Percentiles rank a stretch among this genome's conserved stretches.
These are phyloP conservation scores for Pristionchus pacificus DNA, from an alignment of 1,140 invertebrate genomes.

Conservation along the genomic window DNA sequence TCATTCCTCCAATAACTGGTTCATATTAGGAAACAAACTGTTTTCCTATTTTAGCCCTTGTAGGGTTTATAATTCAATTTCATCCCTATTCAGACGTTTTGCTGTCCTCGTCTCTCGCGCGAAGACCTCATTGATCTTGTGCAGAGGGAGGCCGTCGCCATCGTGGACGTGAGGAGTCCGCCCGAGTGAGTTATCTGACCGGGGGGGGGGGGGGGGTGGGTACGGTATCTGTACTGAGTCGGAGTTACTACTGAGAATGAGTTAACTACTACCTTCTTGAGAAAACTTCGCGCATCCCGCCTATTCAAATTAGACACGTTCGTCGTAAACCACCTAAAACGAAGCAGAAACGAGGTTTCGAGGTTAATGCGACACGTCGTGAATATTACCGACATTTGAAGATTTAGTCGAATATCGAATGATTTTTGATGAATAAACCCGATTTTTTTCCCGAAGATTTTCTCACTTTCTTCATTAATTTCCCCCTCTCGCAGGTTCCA, in stretches of 20 bases:
- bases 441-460: background rate
- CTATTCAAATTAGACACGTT: no score
- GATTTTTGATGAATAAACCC: background rate
- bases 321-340: no score
- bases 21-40: no score
- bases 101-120: conserved; percentile 12
- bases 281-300: no score
- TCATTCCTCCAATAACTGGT: no score
- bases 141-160: conserved; percentile 20
- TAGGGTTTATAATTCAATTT: conserved; percentile 1
- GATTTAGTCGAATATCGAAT: background rate
- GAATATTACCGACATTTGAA: conserved; percentile 9
- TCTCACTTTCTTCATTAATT: conserved; percentile 17
- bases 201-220: no score
- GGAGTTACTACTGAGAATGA: no score
- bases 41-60: no score
- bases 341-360: no score
- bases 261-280: no score
- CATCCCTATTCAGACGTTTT: conserved; percentile 16
- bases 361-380: background rate
- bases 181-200: conserved; percentile 23
- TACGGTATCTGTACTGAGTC: no score
- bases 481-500: conserved; percentile 7
- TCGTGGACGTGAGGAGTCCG: conserved; percentile 26
- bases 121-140: conserved; percentile 23